These are phyloP conservation scores for Agelastica alni DNA, from an alignment of 2,888 invertebrate genomes.

Conservation along the genomic window DNA sequence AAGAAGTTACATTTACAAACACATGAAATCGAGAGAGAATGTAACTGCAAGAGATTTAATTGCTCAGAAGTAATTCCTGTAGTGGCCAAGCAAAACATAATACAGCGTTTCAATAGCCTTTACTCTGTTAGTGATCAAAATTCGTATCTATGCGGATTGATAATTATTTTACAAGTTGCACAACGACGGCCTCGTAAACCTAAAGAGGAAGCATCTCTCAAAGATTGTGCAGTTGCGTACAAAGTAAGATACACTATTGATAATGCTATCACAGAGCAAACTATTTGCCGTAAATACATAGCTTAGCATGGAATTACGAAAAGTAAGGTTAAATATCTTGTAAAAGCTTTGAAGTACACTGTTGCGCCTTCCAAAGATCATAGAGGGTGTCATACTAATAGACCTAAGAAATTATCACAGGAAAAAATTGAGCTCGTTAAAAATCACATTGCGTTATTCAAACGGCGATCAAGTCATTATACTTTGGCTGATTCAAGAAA, in stretches of 20 bases:
- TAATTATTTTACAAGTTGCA: conserved; percentile 4
- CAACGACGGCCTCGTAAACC: conserved; percentile 18
- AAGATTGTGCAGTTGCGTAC: conserved; percentile 15
- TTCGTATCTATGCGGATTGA: conserved; percentile 12
- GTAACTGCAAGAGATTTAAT: conserved; percentile 12
- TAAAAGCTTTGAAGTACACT: conserved; percentile 12
- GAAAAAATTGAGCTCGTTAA: conserved; percentile 7
- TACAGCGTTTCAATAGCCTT: conserved; percentile 8
- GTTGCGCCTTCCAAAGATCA: conserved; percentile 11
- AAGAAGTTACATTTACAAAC: conserved; percentile 10
- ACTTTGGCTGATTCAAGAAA: too few species aligned
- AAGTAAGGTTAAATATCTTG: conserved; percentile 15
- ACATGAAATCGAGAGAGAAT: conserved; percentile 12
- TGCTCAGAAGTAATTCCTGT: conserved; percentile 5
- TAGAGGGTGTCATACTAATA: conserved; percentile 12
- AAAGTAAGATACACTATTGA: conserved; percentile 10
- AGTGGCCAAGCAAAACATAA: conserved; percentile 4
- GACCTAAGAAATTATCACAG: conserved; percentile 4
- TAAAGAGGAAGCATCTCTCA: conserved; percentile 14
- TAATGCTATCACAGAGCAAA: conserved; percentile 10
- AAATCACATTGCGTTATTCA: conserved; percentile 19
- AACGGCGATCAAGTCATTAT: too few species aligned
- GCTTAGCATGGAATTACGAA: conserved; percentile 19
- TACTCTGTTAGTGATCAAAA: conserved; percentile 8
- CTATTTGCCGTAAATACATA: conserved; percentile 13